These are phyloP conservation scores for Drosophila colorata DNA, from an alignment of 2,888 invertebrate genomes.

Conservation along the genomic window DNA sequence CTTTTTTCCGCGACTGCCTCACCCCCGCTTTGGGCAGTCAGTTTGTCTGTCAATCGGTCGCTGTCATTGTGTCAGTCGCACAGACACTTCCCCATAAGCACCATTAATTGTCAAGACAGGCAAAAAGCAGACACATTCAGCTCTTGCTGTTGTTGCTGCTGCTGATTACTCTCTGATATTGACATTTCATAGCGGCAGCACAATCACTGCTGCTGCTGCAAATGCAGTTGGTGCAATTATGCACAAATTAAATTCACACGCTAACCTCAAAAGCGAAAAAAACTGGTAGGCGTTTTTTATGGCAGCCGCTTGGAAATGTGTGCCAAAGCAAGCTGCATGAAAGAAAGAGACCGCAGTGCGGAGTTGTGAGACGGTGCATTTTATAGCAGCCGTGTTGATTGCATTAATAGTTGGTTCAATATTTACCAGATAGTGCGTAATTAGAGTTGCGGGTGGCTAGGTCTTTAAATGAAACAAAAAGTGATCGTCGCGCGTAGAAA, in stretches of 20 bases:
- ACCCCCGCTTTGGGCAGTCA: slow-evolving; percentile 25
- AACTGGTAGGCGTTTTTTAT: slow-evolving; percentile 35
- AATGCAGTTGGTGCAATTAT: slow-evolving; percentile 58
- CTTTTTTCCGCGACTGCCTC: slow-evolving; percentile 17
- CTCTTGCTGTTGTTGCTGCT: slow-evolving; percentile 30
- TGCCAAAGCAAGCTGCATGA: slow-evolving; percentile 30
- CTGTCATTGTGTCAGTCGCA: slow-evolving; percentile 59
- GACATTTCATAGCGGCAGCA: slow-evolving; percentile 58
- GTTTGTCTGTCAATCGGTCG: slow-evolving; percentile 35
- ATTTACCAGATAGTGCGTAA: slow-evolving; percentile 1
- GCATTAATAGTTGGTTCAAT: slow-evolving; percentile 43
- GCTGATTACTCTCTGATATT: slow-evolving; percentile 74
- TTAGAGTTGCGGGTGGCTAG: slow-evolving; percentile 29
- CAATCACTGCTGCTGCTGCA: slow-evolving; percentile 24
- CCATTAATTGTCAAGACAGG: slow-evolving; percentile 38
- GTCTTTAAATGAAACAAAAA: slow-evolving; percentile 15
- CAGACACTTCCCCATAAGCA: slow-evolving; percentile 55
- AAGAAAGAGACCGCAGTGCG: background rate
- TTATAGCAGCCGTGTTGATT: slow-evolving; percentile 59
- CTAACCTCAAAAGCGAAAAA: slow-evolving; percentile 47
- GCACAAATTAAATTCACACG: slow-evolving; percentile 78
- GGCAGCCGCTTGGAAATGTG: slow-evolving; percentile 52
- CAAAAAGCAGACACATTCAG: slow-evolving; percentile 44
- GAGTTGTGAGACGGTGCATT: slow-evolving; percentile 21
- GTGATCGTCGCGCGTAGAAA: slow-evolving; percentile 5